A percentile compares a stretch with the other conserved stretches of the same genome.
Evolutionary conservation across 2,113 vertebrate genomes (phyloP).

Genomic region (Telmatochromis sp.): DNA sequence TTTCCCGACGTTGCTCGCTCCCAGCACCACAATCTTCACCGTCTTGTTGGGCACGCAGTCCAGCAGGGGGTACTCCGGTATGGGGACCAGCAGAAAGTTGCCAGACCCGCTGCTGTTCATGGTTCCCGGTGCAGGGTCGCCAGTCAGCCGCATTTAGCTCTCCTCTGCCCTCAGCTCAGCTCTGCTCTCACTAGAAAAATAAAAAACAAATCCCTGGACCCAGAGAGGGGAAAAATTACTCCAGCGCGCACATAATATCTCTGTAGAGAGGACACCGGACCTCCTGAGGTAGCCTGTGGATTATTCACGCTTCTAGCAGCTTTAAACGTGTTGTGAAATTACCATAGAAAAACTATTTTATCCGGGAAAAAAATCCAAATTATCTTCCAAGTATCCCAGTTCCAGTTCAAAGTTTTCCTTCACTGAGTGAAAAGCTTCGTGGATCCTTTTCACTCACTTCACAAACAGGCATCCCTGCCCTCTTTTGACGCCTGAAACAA

Average conservation of each 20-base stretch:
- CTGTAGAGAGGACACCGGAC: not conserved
- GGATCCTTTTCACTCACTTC: not conserved
- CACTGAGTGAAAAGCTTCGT: not conserved
- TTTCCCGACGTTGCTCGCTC: constrained; percentile 85
- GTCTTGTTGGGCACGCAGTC: constrained; percentile 83
- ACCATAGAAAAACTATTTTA: not conserved
- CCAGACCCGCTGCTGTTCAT: constrained; percentile 83
- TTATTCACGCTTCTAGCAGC: not conserved
- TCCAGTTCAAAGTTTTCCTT: not conserved
- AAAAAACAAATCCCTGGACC: not conserved
- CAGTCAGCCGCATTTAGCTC: constrained; percentile 69
- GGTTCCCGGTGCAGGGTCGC: constrained; percentile 54
- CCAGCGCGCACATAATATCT: not conserved
- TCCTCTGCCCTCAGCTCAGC: not conserved
- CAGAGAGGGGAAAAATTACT: not conserved
- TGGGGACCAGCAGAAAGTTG: constrained; percentile 86
- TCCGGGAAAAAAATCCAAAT: not conserved
- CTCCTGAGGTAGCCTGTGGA: not conserved
- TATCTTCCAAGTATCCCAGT: not conserved
- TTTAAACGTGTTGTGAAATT: not conserved
- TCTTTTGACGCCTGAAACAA: not conserved
- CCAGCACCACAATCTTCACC: constrained; percentile 87
- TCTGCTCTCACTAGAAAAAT: not conserved
- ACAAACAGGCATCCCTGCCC: not conserved
- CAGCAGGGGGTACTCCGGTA: constrained; percentile 80